These are phyloP conservation scores for Euspilapteryx auroguttella DNA, from an alignment of 2,888 invertebrate species.

Conservation along the genomic window DNA sequence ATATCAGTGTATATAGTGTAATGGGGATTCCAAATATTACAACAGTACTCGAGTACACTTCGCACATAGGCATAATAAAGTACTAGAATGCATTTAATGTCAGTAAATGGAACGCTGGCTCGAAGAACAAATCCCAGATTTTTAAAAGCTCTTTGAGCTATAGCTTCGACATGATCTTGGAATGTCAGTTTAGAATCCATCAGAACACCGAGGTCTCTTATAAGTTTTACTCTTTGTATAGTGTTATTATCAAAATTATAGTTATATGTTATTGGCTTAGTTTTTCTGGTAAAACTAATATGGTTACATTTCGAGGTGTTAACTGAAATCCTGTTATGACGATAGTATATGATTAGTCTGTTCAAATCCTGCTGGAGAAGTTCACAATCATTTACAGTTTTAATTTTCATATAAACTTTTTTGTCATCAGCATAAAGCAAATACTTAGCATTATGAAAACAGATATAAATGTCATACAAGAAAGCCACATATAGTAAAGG, in stretches of 20 bases:
- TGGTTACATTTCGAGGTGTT: not conserved
- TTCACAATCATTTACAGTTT: not conserved
- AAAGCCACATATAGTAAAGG: not conserved
- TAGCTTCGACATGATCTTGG: not conserved
- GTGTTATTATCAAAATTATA: not conserved
- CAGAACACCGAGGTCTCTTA: not conserved
- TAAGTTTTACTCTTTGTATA: not conserved
- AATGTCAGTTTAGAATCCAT: not conserved
- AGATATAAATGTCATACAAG: not conserved
- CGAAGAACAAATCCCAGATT: not conserved
- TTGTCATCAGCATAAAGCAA: not conserved
- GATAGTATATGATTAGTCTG: not conserved
- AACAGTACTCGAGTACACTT: not conserved
- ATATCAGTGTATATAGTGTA: not conserved
- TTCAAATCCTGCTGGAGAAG: conserved; percentile 1
- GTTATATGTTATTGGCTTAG: not conserved
- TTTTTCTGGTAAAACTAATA: not conserved
- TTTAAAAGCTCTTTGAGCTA: not conserved
- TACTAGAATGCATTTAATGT: not conserved
- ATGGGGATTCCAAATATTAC: not conserved
- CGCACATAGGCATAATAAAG: not conserved
- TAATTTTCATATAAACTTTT: not conserved
- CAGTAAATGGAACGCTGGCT: not conserved
- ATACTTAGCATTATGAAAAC: not conserved
- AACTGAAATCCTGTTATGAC: not conserved